Conservation (phyloP, 1,140 invertebrate genomes). For the Gonatopus flavifemur region DNA sequence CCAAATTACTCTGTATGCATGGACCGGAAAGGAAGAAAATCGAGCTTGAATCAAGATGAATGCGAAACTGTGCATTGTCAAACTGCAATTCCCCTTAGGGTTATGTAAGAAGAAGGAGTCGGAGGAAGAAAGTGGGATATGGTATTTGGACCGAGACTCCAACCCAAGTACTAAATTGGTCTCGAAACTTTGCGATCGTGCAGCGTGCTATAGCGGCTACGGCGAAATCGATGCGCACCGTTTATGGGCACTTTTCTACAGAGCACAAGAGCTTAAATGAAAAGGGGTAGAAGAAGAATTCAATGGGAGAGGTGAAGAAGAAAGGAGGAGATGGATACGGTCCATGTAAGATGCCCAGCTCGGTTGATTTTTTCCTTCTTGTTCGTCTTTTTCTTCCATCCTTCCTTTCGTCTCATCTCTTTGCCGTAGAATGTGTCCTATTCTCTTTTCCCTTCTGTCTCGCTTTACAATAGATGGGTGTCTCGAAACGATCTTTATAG, state of each 20-base stretch:
- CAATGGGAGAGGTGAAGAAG: neutral
- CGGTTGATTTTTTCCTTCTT: too few relatives aligned
- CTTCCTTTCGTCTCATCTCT: constrained; percentile 7
- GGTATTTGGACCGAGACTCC: constrained; percentile 26
- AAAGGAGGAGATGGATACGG: too few relatives aligned
- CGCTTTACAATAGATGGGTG: too few relatives aligned
- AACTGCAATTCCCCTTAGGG: constrained; percentile 12
- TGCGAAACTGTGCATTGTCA: constrained; percentile 20
- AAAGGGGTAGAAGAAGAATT: neutral
- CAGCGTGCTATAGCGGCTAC: neutral
- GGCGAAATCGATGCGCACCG: constrained; percentile 12
- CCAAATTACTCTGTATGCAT: too few relatives aligned
- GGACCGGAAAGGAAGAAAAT: constrained; percentile 19
- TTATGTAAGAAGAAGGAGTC: constrained; percentile 1
- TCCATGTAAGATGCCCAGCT: too few relatives aligned
- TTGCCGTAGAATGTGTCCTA: constrained; percentile 2
- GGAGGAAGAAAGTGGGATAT: neutral
- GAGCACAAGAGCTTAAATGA: neutral
- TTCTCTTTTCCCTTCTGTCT: neutral
- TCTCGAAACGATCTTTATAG: constrained; percentile 10
- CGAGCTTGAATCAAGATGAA: constrained; percentile 19
- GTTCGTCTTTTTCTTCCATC: too few relatives aligned
- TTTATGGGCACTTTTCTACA: constrained; percentile 25
- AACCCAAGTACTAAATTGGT: constrained; percentile 29
- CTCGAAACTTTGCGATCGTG: constrained; percentile 31